Conservation (phyloP, 2,113 vertebrate genomes). For the Perca flavescens region DNA sequence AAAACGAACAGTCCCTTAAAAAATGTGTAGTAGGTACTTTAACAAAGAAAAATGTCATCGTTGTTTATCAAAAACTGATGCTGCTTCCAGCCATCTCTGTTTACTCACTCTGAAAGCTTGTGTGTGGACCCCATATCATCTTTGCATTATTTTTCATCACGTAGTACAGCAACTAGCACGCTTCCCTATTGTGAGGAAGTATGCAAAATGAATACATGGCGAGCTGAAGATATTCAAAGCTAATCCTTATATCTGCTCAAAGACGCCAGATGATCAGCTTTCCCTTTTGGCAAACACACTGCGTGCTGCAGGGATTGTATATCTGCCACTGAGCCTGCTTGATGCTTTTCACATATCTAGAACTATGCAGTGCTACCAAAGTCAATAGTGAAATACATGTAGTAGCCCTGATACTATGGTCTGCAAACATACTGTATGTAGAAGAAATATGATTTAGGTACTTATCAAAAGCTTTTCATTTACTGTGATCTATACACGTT, state of each 20-base stretch:
- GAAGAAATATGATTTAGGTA: background rate
- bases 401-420: slow-evolving; percentile 3
- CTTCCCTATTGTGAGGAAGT: slow-evolving; percentile 56
- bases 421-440: background rate
- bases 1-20: too few species aligned
- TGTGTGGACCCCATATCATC: slow-evolving; percentile 44
- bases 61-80: slow-evolving; percentile 20
- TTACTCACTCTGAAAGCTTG: slow-evolving; percentile 26
- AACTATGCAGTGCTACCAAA: slow-evolving; percentile 31
- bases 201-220: slow-evolving; percentile 66
- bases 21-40: background rate
- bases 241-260: slow-evolving; percentile 73
- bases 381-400: slow-evolving; percentile 33
- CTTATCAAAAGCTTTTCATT: background rate
- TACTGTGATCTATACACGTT: background rate
- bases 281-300: slow-evolving; percentile 58
- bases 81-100: slow-evolving; percentile 21
- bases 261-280: slow-evolving; percentile 70
- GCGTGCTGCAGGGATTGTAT: slow-evolving; percentile 44
- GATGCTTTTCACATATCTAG: slow-evolving; percentile 26
- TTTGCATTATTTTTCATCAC: slow-evolving; percentile 58
- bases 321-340: slow-evolving; percentile 46
- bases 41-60: background rate
- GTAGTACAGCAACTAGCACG: slow-evolving; percentile 37
- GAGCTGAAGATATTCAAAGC: slow-evolving; percentile 63